These are phyloP conservation scores for Phaenicophaeus curvirostris DNA, from an alignment of 2,797 vertebrate genomes.

Conservation along the genomic window DNA sequence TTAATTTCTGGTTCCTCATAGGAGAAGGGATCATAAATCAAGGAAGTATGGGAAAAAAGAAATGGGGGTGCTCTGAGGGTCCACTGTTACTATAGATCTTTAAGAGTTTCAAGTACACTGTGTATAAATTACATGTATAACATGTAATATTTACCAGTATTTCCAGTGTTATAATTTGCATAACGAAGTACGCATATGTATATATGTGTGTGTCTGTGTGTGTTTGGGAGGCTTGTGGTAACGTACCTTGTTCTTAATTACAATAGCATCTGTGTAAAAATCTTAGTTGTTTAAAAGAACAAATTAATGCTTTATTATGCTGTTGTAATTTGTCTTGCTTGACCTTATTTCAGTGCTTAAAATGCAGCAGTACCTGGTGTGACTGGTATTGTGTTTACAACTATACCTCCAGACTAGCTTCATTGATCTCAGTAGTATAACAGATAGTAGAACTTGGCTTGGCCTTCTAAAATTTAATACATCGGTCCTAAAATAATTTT, in stretches of 20 bases:
- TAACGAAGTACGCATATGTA: background rate
- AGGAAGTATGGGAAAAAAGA: background rate
- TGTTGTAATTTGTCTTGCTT: background rate
- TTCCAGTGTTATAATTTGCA: background rate
- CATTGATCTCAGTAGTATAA: background rate
- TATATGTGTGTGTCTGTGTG: background rate
- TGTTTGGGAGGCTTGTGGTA: background rate
- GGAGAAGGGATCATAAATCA: background rate
- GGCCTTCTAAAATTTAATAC: background rate
- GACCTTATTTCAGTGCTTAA: background rate
- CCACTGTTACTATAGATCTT: background rate
- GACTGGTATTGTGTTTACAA: background rate
- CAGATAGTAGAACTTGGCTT: background rate
- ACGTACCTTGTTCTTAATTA: background rate
- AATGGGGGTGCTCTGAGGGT: background rate
- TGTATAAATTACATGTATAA: background rate
- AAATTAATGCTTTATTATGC: background rate
- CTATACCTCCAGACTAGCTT: background rate
- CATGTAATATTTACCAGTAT: background rate
- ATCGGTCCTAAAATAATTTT: slow-evolving; percentile 18
- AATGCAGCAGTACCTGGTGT: background rate
- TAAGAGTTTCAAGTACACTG: background rate
- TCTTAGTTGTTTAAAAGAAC: background rate
- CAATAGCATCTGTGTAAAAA: background rate
- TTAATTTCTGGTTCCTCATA: background rate